These are phyloP conservation scores for Leptodactylus fuscus DNA, from an alignment of 2,113 vertebrate species.

Conservation along the genomic window DNA sequence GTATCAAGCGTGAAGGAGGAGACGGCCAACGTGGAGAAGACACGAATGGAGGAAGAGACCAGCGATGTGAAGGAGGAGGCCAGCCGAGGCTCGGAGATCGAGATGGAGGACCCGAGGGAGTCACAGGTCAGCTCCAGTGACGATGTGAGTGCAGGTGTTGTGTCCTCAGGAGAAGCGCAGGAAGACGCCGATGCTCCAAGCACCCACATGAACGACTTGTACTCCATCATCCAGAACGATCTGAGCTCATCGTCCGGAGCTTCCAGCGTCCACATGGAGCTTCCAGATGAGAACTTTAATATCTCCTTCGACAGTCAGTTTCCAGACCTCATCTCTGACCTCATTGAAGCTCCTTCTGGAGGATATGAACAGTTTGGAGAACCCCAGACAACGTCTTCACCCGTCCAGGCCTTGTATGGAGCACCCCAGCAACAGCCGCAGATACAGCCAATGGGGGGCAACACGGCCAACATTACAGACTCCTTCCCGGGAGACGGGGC, in stretches of 20 bases:
- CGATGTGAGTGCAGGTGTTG: neutral
- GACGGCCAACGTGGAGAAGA: neutral
- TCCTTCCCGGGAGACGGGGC: neutral
- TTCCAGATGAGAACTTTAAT: slow-evolving; percentile 71
- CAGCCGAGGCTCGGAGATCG: slow-evolving; percentile 56
- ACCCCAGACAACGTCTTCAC: slow-evolving; percentile 43
- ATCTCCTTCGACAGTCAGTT: slow-evolving; percentile 85
- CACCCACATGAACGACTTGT: slow-evolving; percentile 55
- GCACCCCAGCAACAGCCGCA: neutral
- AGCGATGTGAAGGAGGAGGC: slow-evolving; percentile 70
- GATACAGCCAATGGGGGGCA: neutral
- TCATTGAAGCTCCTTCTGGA: slow-evolving; percentile 72
- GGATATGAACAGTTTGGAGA: slow-evolving; percentile 62
- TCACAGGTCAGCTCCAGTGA: neutral
- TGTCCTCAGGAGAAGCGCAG: neutral
- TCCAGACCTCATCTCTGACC: slow-evolving; percentile 87
- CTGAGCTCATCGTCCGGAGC: slow-evolving; percentile 36
- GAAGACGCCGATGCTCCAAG: neutral
- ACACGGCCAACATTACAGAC: neutral
- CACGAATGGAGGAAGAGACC: neutral
- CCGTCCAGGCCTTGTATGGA: neutral
- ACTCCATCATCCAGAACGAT: slow-evolving; percentile 63
- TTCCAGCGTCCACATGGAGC: slow-evolving; percentile 43
- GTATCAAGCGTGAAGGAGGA: neutral
- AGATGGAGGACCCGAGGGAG: slow-evolving; percentile 12